A percentile compares a stretch with the other conserved stretches of the same genome.
These are phyloP conservation scores for Micrasema longulum DNA, from an alignment of 1,140 invertebrate genomes.

Conservation along the genomic window DNA sequence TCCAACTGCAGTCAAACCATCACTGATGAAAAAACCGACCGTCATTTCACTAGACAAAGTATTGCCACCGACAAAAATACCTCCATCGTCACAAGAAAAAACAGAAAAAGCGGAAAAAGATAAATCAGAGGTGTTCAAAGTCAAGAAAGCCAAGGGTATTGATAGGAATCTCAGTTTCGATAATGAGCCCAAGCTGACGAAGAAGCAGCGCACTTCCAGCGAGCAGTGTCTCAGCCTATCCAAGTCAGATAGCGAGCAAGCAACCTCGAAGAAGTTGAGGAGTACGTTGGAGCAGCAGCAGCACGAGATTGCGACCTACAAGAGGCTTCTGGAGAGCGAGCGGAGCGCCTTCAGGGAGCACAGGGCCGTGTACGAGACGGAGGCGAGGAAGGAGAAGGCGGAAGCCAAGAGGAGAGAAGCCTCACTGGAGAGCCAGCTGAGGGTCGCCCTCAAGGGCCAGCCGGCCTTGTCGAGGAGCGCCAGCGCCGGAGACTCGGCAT, in stretches of 20 bases:
- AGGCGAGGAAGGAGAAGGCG: slow-evolving; percentile 64
- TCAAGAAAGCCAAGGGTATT: slow-evolving; percentile 3
- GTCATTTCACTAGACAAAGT: slow-evolving; percentile 19
- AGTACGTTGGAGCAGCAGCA: slow-evolving; percentile 64
- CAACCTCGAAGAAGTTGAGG: slow-evolving; percentile 56
- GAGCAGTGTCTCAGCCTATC: slow-evolving; percentile 28
- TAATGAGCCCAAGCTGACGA: slow-evolving; percentile 22
- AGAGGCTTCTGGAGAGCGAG: slow-evolving; percentile 67
- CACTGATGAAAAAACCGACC: slow-evolving; percentile 18
- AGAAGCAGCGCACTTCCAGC: slow-evolving; percentile 29
- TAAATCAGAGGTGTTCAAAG: slow-evolving; percentile 5
- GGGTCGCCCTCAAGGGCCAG: slow-evolving; percentile 57
- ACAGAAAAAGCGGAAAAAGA: slow-evolving; percentile 17
- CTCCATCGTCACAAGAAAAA: background rate
- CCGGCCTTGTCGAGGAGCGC: slow-evolving; percentile 54
- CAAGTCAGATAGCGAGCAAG: slow-evolving; percentile 41
- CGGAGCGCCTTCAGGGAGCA: slow-evolving; percentile 67
- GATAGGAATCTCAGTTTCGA: background rate
- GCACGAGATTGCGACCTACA: slow-evolving; percentile 65
- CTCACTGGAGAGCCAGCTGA: slow-evolving; percentile 63
- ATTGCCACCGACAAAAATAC: slow-evolving; percentile 11
- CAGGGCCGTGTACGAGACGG: slow-evolving; percentile 63
- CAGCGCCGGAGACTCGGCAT: slow-evolving; percentile 55
- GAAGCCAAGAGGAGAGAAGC: slow-evolving; percentile 65
- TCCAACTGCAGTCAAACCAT: background rate